These are phyloP conservation scores for Guaruba guarouba DNA, from an alignment of 2,113 vertebrate species.

Conservation along the genomic window DNA sequence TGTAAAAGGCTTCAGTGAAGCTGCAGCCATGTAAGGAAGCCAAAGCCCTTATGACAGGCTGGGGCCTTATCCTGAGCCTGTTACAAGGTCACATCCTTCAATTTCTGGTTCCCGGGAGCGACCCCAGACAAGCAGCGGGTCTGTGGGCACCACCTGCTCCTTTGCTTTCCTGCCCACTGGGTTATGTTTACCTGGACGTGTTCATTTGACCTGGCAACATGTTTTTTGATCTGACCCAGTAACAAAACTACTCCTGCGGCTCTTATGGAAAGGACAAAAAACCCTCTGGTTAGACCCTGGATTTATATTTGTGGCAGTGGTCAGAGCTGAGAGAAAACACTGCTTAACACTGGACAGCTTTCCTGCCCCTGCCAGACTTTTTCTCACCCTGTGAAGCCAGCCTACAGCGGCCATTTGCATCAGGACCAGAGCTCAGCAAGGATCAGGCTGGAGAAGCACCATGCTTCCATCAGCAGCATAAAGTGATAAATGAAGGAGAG, in stretches of 20 bases:
- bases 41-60: not conserved
- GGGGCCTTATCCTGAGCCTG: not conserved
- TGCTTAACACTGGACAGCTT: not conserved
- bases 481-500: not conserved
- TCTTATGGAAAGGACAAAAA: not conserved
- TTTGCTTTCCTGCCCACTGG: not conserved
- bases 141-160: not conserved
- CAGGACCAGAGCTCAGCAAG: accelerated
- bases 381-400: not conserved
- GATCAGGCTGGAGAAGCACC: not conserved
- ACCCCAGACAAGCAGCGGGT: not conserved
- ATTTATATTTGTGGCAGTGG: not conserved
- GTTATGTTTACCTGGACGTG: not conserved
- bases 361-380: not conserved
- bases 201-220: not conserved
- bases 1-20: not conserved
- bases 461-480: not conserved
- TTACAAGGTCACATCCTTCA: not conserved
- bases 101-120: not conserved
- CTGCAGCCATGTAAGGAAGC: not conserved
- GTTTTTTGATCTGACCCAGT: not conserved
- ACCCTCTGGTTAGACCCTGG: not conserved
- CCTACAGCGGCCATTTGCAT: accelerated
- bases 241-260: not conserved
- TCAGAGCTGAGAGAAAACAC: not conserved